Evolutionary conservation across 2,113 vertebrate genomes (phyloP).

Genomic region (Phasianus colchicus): DNA sequence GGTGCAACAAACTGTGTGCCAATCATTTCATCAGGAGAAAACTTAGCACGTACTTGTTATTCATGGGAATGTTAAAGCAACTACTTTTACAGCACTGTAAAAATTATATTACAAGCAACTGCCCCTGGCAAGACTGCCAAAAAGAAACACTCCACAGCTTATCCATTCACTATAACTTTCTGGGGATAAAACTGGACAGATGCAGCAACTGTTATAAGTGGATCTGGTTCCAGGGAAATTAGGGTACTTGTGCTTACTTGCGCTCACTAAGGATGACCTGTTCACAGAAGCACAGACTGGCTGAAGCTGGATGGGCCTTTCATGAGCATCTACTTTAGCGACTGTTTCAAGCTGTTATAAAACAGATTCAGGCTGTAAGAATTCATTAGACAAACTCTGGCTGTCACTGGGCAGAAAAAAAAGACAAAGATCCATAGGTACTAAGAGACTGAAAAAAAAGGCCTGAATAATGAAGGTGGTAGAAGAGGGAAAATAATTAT

Average conservation of each 20-base stretch:
- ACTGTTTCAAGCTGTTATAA: not conserved
- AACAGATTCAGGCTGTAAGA: not conserved
- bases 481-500: not conserved
- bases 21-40: constrained; percentile 1
- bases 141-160: not conserved
- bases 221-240: not conserved
- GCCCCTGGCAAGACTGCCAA: not conserved
- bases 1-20: not conserved
- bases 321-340: not conserved
- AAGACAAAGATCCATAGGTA: not conserved
- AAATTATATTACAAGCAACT: not conserved
- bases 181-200: not conserved
- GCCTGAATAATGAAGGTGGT: not conserved
- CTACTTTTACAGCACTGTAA: not conserved
- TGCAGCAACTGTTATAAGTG: not conserved
- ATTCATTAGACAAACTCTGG: not conserved
- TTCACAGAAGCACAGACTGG: not conserved
- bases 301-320: not conserved
- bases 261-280: not conserved
- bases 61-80: not conserved
- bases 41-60: not conserved
- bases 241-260: accelerated
- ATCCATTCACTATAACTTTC: not conserved
- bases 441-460: not conserved
- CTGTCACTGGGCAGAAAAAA: not conserved